Percentiles rank a stretch among this genome's conserved stretches.
Conservation (phyloP, 30 jellyfish, hydroid and myxozoan species). For the Pelagia noctiluca region DNA sequence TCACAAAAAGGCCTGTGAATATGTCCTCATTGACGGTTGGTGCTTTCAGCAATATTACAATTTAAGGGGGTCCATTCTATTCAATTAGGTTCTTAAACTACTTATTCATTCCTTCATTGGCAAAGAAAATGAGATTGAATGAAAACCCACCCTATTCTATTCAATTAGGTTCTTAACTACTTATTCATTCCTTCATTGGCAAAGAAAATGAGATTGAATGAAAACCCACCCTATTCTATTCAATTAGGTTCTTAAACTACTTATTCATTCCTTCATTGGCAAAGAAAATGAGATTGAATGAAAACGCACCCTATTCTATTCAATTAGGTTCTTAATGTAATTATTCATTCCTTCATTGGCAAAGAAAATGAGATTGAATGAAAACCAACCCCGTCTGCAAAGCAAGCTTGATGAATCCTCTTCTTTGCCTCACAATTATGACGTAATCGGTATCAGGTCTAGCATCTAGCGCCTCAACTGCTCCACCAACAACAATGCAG, state of each 20-base stretch:
- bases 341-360: neutral
- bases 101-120: no score
- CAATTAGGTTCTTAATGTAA: no score
- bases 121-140: no score
- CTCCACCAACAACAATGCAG: constrained; percentile 93
- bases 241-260: no score
- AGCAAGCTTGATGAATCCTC: constrained; percentile 85
- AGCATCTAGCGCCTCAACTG: constrained; percentile 85
- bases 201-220: neutral
- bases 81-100: no score
- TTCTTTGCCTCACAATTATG: constrained; percentile 66
- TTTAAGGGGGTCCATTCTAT: no score
- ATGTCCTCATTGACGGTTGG: no score
- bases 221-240: constrained; percentile 68
- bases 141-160: neutral
- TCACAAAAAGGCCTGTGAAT: no score
- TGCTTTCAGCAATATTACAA: no score
- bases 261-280: no score
- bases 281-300: no score
- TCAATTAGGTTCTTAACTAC: no score
- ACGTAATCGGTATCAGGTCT: constrained; percentile 74
- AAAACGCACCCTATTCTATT: neutral
- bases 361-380: neutral
- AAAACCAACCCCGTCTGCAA: constrained; percentile 72
- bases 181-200: neutral